These are phyloP conservation scores for Dasysyrphus tricinctus DNA, from an alignment of 2,888 invertebrate species.

Conservation along the genomic window DNA sequence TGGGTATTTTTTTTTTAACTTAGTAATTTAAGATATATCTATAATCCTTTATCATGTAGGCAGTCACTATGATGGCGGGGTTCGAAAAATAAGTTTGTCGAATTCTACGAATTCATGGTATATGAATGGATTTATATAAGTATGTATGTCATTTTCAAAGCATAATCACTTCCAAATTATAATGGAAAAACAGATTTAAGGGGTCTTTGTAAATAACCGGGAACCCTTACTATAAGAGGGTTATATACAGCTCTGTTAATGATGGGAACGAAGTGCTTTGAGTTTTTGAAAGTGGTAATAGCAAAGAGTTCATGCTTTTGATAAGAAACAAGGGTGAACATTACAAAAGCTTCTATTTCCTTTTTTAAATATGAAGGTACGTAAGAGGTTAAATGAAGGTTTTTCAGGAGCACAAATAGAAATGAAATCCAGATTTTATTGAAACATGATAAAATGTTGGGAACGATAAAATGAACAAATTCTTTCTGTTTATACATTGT, in stretches of 20 bases:
- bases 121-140: neutral
- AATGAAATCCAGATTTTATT: neutral
- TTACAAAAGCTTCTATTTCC: neutral
- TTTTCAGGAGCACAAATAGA: neutral
- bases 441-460: neutral
- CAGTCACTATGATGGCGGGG: neutral
- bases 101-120: neutral
- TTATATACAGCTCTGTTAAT: neutral
- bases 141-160: slow-evolving; percentile 1
- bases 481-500: too few relatives aligned
- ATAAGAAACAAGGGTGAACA: neutral
- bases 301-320: neutral
- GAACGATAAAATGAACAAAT: too few relatives aligned
- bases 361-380: too few relatives aligned
- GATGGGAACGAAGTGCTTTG: neutral
- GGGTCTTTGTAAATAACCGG: neutral
- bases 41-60: slow-evolving; percentile 19
- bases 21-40: neutral
- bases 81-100: too few relatives aligned
- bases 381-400: too few relatives aligned
- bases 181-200: neutral
- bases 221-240: neutral
- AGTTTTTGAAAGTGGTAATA: neutral
- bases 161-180: slow-evolving; percentile 14
- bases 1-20: neutral